Evolutionary conservation across 2,113 vertebrate species (phyloP), one percentile per base, ranked within the genome.

Genomic region (Australoheros scitulus): DNA sequence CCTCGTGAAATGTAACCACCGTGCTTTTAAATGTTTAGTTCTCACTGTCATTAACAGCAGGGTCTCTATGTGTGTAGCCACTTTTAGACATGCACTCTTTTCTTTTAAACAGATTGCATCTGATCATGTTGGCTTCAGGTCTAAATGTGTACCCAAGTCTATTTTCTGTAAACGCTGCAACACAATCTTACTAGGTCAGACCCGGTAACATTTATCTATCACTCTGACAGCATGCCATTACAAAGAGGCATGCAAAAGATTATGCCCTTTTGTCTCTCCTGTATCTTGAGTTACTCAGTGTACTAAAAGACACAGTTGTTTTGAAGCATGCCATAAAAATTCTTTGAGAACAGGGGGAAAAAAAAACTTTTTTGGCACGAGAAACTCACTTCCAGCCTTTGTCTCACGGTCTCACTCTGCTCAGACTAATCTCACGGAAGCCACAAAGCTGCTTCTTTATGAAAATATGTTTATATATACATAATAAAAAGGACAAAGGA

Each of bases 231-330:
- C 15, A 0, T 6, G 10, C 3, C 5, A 2, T 2, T 70, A 52
- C 24, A 70, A 43, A 52, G 2, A 1, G 1, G 0, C 17, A 52
- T 6, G 43, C 50, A 18, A 70, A 29, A 29, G 15, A 70, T 29
- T 50, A 17, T 6, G 24, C 29, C 64, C 50, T 26, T 70, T 3
- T 29, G 11, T 52, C 7, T 70, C 26, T 70, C 64, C 64, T 50
- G 9, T 70, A 50, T 50, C 7, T 1, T 24, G 2, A 50, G 41
- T 29, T 70, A 9, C 64, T 70, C 24, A 29, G 43, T 22, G 29
- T 0, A 70, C 22, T 50, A 6, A 70, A 70, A 20, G 41, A 17
- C 64, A 11, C 15, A 18, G 41, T 4, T 29, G 41, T 50, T 70
- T 29, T 70, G 5, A 43, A 70, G 41, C 4, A 70, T 0, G 15